Percentiles rank a stretch among this genome's conserved stretches.
Conservation (phyloP, 2,888 invertebrate genomes). For the Orchesellides sinensis region DNA sequence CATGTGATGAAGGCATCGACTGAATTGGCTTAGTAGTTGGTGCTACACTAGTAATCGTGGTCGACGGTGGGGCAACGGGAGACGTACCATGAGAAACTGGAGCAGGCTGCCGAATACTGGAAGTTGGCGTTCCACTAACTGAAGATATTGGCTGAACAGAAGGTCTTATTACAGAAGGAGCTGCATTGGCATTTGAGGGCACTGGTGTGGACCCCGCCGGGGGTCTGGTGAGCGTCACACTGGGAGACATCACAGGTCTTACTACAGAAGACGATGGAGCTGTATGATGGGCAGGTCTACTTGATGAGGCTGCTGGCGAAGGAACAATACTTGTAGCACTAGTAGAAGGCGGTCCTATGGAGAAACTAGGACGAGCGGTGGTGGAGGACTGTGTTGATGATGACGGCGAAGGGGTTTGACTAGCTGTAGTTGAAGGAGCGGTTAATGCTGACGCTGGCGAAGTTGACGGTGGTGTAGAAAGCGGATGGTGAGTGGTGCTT, state of each 20-base stretch:
- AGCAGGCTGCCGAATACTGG: conserved; percentile 34
- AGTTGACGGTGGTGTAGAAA: conserved; percentile 45
- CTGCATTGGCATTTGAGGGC: neutral
- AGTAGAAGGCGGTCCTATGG: conserved; percentile 56
- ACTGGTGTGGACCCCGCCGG: neutral
- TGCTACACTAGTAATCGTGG: conserved; percentile 61
- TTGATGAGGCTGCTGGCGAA: conserved; percentile 34
- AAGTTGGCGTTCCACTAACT: conserved; percentile 41
- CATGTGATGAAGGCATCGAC: conserved; percentile 76
- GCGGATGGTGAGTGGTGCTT: conserved; percentile 44
- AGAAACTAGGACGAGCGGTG: conserved; percentile 57
- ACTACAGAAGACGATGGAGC: conserved; percentile 35
- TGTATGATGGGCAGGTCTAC: conserved; percentile 41
- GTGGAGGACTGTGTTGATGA: conserved; percentile 40
- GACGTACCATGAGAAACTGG: conserved; percentile 39
- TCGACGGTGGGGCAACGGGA: conserved; percentile 55
- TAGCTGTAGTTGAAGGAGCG: conserved; percentile 18
- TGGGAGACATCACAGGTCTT: conserved; percentile 55
- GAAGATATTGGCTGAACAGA: conserved; percentile 57
- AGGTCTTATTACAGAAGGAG: conserved; percentile 51
- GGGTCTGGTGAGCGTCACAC: conserved; percentile 49
- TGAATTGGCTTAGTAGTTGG: conserved; percentile 69
- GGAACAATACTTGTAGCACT: conserved; percentile 51
- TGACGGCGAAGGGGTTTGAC: neutral
- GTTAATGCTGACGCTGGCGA: conserved; percentile 36